Evolutionary conservation across 23 tunicate species (phyloP).

Genomic region (Halocynthia roretzi): DNA sequence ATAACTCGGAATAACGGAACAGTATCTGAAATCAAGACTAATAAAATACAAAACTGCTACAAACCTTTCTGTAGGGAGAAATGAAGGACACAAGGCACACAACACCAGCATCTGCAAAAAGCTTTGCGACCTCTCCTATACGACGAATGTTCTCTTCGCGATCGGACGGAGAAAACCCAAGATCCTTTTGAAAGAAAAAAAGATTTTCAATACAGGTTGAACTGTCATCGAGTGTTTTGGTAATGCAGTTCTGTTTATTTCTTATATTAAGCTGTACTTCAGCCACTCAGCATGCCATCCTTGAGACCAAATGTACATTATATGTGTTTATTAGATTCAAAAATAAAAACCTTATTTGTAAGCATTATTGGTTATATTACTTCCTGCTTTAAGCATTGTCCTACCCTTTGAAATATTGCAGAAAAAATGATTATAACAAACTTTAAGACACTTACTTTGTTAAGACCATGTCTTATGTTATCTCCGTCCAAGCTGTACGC

Average conservation of each 20-base stretch:
- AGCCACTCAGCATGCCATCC: too few species aligned
- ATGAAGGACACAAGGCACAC: conserved; percentile 98
- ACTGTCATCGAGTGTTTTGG: too few species aligned
- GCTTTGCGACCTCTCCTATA: conserved; percentile 97
- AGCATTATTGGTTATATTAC: too few species aligned
- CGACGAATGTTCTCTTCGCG: conserved; percentile 96
- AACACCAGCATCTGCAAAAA: conserved; percentile 99
- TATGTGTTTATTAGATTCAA: too few species aligned
- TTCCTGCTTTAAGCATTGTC: too few species aligned
- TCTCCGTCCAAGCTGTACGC: conserved; percentile 98
- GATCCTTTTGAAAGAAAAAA: conserved; percentile 55
- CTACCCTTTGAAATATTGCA: too few species aligned
- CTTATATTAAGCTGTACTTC: too few species aligned
- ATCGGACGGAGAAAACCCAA: conserved; percentile 88
- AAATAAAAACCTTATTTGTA: too few species aligned
- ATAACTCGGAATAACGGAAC: too few species aligned
- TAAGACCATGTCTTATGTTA: conserved; percentile 94
- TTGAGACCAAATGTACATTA: too few species aligned
- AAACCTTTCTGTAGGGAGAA: conserved; percentile 96
- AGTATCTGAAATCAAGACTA: too few species aligned
- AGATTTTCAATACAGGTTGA: background rate
- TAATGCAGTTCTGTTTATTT: too few species aligned
- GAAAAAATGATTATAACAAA: background rate
- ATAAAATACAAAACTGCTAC: background rate
- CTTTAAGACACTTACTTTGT: conserved; percentile 44